These are phyloP conservation scores for Delphinapterus leucas DNA, from an alignment of 2,113 vertebrate species.

Conservation along the genomic window DNA sequence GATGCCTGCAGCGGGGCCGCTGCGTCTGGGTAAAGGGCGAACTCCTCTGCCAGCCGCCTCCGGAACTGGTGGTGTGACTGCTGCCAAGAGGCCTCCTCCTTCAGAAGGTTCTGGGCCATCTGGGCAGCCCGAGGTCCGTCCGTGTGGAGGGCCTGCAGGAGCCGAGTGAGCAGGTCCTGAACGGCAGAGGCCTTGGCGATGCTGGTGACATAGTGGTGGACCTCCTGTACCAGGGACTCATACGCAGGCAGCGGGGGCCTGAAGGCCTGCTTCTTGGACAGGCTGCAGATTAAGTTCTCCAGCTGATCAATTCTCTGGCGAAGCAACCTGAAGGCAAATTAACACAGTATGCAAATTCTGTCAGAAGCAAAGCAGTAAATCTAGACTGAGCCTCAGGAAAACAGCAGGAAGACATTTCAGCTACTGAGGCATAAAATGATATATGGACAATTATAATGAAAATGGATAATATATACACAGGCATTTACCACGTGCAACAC, in stretches of 20 bases:
- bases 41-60: conserved; percentile 89
- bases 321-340: conserved; percentile 84
- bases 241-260: conserved; percentile 88
- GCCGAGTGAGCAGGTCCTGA: conserved; percentile 89
- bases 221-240: conserved; percentile 90
- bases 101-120: conserved; percentile 86
- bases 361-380: neutral
- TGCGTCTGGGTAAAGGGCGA: conserved; percentile 89
- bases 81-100: conserved; percentile 95
- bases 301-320: conserved; percentile 90
- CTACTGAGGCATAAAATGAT: neutral
- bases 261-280: conserved; percentile 93
- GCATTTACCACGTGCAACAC: neutral
- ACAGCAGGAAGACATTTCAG: neutral
- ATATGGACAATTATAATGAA: neutral
- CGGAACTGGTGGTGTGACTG: conserved; percentile 92
- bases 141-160: conserved; percentile 85
- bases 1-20: conserved; percentile 87
- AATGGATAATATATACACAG: neutral
- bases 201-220: conserved; percentile 91
- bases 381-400: neutral
- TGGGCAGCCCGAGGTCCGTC: conserved; percentile 84
- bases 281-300: conserved; percentile 86
- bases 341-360: conserved; percentile 3
- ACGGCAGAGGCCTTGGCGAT: conserved; percentile 86